phyloP scores from a whole-genome alignment of 53 echinoderm and acorn worm genomes.

The Astropecten irregularis region DNA sequence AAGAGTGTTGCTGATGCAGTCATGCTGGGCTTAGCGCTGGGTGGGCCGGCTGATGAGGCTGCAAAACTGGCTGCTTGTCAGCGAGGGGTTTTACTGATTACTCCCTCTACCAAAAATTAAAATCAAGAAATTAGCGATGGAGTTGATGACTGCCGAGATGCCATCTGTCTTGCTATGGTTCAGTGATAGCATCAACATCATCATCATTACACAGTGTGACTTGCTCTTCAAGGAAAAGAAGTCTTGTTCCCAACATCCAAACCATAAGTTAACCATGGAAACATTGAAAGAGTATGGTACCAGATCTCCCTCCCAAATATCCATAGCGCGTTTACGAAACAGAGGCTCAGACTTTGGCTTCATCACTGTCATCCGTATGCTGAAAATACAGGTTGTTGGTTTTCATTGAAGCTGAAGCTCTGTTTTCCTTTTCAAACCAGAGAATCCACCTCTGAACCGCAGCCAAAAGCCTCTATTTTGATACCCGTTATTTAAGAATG shows the following conservation, averaged over 20 bases:
- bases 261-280: background rate
- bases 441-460: too few relatives aligned
- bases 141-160: background rate
- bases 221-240: background rate
- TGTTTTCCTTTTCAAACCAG: too few relatives aligned
- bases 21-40: constrained; percentile 28
- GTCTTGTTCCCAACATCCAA: background rate
- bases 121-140: constrained; percentile 2
- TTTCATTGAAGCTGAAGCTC: too few relatives aligned
- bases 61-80: constrained; percentile 9
- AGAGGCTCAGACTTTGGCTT: too few relatives aligned
- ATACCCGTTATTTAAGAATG: too few relatives aligned
- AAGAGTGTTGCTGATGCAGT: background rate
- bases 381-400: too few relatives aligned
- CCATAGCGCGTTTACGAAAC: too few relatives aligned
- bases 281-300: background rate
- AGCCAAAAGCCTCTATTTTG: too few relatives aligned
- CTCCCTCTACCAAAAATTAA: background rate
- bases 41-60: background rate
- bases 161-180: constrained; percentile 1
- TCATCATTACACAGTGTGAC: too few relatives aligned
- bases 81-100: constrained; percentile 2
- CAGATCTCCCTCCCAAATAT: too few relatives aligned
- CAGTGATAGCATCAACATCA: too few relatives aligned
- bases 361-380: too few relatives aligned